Evolutionary conservation across 2,113 vertebrate species (phyloP).

Genomic region (Melanotaenia duboulayi): DNA sequence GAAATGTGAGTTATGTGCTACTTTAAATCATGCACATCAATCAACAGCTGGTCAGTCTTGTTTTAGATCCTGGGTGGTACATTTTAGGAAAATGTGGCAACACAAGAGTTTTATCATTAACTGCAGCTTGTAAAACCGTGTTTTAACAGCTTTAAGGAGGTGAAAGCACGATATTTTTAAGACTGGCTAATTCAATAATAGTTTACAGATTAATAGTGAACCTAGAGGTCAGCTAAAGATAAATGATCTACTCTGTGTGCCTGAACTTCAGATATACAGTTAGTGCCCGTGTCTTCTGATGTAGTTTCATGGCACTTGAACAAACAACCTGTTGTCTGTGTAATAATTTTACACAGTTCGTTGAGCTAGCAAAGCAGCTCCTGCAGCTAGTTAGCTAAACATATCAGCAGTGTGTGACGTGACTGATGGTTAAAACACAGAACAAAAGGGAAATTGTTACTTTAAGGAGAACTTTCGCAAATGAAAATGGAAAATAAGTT

Average conservation of each 20-base stretch:
- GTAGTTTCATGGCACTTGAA: background rate
- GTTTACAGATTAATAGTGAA: background rate
- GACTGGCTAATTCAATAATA: too few species aligned
- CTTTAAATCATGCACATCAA: background rate
- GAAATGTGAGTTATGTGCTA: background rate
- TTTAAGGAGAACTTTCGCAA: background rate
- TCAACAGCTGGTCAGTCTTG: background rate
- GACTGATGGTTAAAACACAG: background rate
- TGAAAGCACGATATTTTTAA: too few species aligned
- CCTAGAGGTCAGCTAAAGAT: too few species aligned
- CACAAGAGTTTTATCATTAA: background rate
- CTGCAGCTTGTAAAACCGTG: background rate
- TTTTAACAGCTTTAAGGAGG: background rate
- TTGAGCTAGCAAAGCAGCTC: conserved; percentile 11
- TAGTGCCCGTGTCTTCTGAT: background rate
- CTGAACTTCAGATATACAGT: background rate
- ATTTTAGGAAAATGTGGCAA: background rate
- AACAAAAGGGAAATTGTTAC: background rate
- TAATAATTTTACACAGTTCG: background rate
- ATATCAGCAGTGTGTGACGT: background rate
- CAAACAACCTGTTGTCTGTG: background rate
- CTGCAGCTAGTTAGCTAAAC: background rate
- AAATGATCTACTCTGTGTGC: conserved; percentile 37
- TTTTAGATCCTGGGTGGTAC: too few species aligned
- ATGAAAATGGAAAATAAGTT: background rate